Evolutionary conservation across 2,888 invertebrate genomes (phyloP), one percentile per base, ranked within the genome.

Genomic region (Pterostichus madidus): DNA sequence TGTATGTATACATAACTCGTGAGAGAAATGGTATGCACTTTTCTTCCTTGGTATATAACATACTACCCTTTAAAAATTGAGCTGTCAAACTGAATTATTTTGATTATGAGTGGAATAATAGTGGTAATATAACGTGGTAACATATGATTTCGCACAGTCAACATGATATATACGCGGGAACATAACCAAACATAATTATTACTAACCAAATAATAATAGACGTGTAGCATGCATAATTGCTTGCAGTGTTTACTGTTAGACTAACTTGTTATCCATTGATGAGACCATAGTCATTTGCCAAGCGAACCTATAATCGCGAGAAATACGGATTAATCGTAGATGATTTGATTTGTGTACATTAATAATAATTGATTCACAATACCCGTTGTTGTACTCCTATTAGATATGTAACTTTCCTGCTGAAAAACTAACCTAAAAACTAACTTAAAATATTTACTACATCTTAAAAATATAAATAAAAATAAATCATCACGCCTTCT

Each of bases 131-230:
- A 71, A 44, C 68, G 44, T 71, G 68, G 39, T 71, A 71, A 71
- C 68, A 71, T 71, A 71, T 71, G 68, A 44, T 44, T 44, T 32
- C 64, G 17, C 44, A 71, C 11, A 71, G 68, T 71, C 68, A 71
- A 71, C 68, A 71, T 15, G 17, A 71, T 39, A 44, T 39, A 71
- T 17, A 71, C 39, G 68, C 44, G 13, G 44, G 44, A n/a, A 44
- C 68, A 56, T 39, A 71, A 71, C 68, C 68, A 71, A 71, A 71
- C 68, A 71, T 71, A 71, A 71, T 71, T 71, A 71, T 71, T 71
- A 44, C 68, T 71, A 71, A 71, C 68, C 68, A 71, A 71, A 71
- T 71, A 71, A 71, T 71, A 71, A 71, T 71, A 71, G 68, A 71
- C 68, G 39, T 44, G 44, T 17, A 71, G 17, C 17, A 44, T 46